Conservation (phyloP, 2,888 invertebrate species). For the Sarcophaga carnaria region DNA sequence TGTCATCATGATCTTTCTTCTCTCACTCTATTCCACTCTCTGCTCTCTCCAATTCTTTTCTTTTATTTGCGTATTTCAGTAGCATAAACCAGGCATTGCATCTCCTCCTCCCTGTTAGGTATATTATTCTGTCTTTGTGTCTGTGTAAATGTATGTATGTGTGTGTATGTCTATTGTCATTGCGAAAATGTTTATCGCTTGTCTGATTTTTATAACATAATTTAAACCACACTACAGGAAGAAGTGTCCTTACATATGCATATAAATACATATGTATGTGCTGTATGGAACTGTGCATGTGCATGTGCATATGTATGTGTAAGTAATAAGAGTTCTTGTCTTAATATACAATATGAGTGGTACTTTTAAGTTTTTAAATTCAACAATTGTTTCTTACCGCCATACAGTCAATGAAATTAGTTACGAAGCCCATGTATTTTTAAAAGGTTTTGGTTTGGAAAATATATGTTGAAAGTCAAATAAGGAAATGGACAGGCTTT, state of each 20-base stretch:
- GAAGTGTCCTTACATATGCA: neutral
- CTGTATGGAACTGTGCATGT: neutral
- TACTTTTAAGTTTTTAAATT: slow-evolving; percentile 31
- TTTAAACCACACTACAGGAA: slow-evolving; percentile 42
- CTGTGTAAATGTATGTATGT: neutral
- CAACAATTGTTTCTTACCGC: slow-evolving; percentile 28
- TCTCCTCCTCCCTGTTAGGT: neutral
- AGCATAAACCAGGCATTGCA: neutral
- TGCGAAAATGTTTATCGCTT: slow-evolving; percentile 55
- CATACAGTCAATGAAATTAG: neutral
- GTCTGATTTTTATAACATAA: slow-evolving; percentile 60
- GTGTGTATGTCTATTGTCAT: slow-evolving; percentile 39
- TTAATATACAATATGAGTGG: slow-evolving; percentile 37
- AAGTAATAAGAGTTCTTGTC: slow-evolving; percentile 14
- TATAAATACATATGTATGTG: neutral
- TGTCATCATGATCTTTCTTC: neutral
- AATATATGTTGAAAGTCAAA: neutral
- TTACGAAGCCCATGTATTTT: neutral
- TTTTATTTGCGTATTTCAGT: slow-evolving; percentile 1
- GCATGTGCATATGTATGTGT: slow-evolving; percentile 13
- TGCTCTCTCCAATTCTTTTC: neutral
- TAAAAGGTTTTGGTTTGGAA: neutral
- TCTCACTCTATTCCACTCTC: neutral
- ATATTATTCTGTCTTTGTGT: neutral
- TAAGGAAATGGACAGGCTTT: too few species aligned